These are phyloP conservation scores for Potamilus streckersoni DNA, from an alignment of 1,140 invertebrate species.

Conservation along the genomic window DNA sequence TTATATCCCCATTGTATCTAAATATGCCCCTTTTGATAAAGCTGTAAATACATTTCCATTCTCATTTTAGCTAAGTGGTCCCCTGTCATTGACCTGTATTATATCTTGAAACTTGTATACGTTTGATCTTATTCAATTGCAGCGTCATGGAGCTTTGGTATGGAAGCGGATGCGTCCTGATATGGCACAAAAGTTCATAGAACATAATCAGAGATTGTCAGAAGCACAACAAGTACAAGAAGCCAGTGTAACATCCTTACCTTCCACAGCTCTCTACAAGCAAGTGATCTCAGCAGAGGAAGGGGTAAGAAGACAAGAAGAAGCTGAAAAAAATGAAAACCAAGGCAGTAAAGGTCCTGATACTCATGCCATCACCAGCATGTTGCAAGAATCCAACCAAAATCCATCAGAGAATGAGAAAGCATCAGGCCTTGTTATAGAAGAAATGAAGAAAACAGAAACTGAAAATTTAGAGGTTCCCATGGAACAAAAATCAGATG, in stretches of 20 bases:
- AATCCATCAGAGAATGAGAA: too few relatives aligned
- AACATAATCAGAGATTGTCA: slow-evolving; percentile 24
- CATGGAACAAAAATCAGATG: too few relatives aligned
- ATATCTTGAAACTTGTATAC: not conserved
- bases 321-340: slow-evolving; percentile 16
- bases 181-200: slow-evolving; percentile 41
- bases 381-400: too few relatives aligned
- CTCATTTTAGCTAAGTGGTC: not conserved
- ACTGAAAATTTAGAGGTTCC: too few relatives aligned
- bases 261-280: too few relatives aligned
- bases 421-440: too few relatives aligned
- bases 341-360: not conserved
- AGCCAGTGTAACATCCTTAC: too few relatives aligned
- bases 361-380: too few relatives aligned
- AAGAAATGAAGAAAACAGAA: too few relatives aligned
- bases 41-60: too few relatives aligned
- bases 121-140: slow-evolving; percentile 14
- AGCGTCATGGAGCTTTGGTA: slow-evolving; percentile 62
- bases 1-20: not conserved
- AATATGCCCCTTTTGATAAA: too few relatives aligned
- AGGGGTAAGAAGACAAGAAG: slow-evolving; percentile 13
- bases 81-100: not conserved
- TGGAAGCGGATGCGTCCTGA: slow-evolving; percentile 49
- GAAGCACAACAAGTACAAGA: too few relatives aligned
- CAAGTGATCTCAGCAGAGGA: slow-evolving; percentile 20